phyloP scores from a whole-genome alignment of 1,140 invertebrate genomes.

The Myzus persicae region DNA sequence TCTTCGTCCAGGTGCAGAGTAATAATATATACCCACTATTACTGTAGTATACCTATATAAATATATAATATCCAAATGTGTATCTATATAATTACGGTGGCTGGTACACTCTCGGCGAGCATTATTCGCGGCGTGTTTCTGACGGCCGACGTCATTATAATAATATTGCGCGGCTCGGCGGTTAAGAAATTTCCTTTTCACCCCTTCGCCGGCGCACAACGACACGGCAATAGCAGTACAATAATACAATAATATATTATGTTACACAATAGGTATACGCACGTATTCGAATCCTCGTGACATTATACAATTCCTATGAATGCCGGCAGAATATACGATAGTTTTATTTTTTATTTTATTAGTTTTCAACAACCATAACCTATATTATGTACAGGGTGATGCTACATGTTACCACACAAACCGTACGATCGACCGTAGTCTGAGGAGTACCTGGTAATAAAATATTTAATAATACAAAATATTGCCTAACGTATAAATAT shows the following conservation, averaged over 20 bases:
- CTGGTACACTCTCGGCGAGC: too few species aligned
- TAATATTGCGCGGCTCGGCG: background rate
- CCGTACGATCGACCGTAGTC: background rate
- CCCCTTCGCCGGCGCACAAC: background rate
- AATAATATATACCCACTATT: background rate
- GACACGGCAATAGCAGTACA: too few species aligned
- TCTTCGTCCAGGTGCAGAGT: background rate
- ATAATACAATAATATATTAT: background rate
- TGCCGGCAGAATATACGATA: background rate
- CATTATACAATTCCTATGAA: background rate
- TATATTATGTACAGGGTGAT: background rate
- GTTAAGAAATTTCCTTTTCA: slow-evolving; percentile 18
- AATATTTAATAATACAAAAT: too few species aligned
- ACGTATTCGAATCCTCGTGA: background rate
- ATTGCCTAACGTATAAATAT: background rate
- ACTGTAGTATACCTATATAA: background rate
- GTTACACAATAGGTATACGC: background rate
- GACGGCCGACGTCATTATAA: background rate
- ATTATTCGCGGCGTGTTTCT: background rate
- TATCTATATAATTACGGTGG: background rate
- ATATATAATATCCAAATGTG: background rate
- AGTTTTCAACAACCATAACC: background rate
- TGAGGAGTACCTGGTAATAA: background rate
- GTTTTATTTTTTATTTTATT: background rate
- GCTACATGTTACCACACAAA: background rate